Evolutionary conservation across 2,113 vertebrate species (phyloP).

Genomic region (Macquaria ambigua): DNA sequence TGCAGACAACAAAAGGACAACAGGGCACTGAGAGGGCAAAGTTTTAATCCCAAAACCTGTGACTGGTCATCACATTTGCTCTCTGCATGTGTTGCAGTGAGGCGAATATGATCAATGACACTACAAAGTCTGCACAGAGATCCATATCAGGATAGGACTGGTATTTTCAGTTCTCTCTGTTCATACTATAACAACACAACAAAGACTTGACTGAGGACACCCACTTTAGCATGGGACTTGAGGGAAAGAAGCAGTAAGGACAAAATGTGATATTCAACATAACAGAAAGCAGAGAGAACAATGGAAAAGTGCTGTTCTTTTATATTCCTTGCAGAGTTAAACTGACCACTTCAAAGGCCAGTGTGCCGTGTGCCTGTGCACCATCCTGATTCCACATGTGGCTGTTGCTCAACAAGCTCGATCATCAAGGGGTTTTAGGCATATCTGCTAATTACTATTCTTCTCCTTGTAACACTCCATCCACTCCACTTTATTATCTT

Average conservation of each 20-base stretch:
- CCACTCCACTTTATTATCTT: constrained; percentile 36
- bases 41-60: constrained; percentile 21
- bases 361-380: constrained; percentile 36
- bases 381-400: constrained; percentile 65
- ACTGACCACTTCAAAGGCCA: constrained; percentile 76
- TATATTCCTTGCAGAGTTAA: constrained; percentile 53
- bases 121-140: constrained; percentile 30
- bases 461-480: constrained; percentile 41
- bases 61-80: constrained; percentile 52
- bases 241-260: constrained; percentile 22
- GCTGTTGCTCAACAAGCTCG: constrained; percentile 50
- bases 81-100: constrained; percentile 36
- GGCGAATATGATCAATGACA: constrained; percentile 34
- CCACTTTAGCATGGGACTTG: not conserved
- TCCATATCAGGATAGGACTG: constrained; percentile 3
- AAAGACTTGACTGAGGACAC: constrained; percentile 51
- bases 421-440: constrained; percentile 56
- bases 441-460: constrained; percentile 62
- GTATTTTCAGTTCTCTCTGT: constrained; percentile 40
- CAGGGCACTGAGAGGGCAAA: not conserved
- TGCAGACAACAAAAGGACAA: constrained; percentile 51
- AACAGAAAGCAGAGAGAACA: constrained; percentile 56
- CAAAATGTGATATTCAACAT: constrained; percentile 59
- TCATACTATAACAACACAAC: constrained; percentile 46
- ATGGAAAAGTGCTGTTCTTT: constrained; percentile 46